Evolutionary conservation across 37 sponge, comb jelly and placozoan species (phyloP), one percentile per base, ranked within the genome.

Genomic region (Chondrilla cf. caribensis): DNA sequence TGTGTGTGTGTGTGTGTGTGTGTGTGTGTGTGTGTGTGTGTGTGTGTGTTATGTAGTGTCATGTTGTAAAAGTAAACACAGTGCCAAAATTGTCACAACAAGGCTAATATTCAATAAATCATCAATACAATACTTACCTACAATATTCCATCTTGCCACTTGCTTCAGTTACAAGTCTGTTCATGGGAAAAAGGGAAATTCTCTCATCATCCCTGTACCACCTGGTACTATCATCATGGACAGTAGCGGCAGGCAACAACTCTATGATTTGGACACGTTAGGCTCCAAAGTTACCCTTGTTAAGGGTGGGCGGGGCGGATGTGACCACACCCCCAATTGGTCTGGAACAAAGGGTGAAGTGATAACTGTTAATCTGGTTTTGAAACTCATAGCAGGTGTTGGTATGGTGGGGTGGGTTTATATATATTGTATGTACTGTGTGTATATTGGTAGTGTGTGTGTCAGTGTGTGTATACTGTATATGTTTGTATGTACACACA

Each of bases 381-480:
- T 95, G 75, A 95, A 95, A 65, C 65, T 83, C 38, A 90, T 95
- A 9, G 96, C 96, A 32, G 96, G 93, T 77, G 65, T 93, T 55
- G 96, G 96, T n/a, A 78, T 95, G 54, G 89, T 95, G 14, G 96
- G 96, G 92, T 94, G 65, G 54, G 84, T 82, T 9, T 0, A 7
- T n/a, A 17, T 57, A 19, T n/a, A n/a, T n/a, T n/a, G n/a, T n/a
- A n/a, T n/a, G n/a, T n/a, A n/a, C n/a, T n/a, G n/a, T n/a, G n/a
- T n/a, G n/a, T n/a, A n/a, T n/a, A n/a, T n/a, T n/a, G n/a, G n/a
- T n/a, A n/a, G n/a, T n/a, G n/a, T n/a, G n/a, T n/a, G n/a, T n/a
- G n/a, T n/a, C n/a, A n/a, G n/a, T n/a, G n/a, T n/a, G n/a, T n/a
- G n/a, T n/a, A n/a, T n/a, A n/a, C n/a, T n/a, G n/a, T n/a, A n/a